Evolutionary conservation across 2,888 invertebrate species (phyloP), one percentile per base, ranked within the genome.

Genomic region (Sympetrum striolatum): DNA sequence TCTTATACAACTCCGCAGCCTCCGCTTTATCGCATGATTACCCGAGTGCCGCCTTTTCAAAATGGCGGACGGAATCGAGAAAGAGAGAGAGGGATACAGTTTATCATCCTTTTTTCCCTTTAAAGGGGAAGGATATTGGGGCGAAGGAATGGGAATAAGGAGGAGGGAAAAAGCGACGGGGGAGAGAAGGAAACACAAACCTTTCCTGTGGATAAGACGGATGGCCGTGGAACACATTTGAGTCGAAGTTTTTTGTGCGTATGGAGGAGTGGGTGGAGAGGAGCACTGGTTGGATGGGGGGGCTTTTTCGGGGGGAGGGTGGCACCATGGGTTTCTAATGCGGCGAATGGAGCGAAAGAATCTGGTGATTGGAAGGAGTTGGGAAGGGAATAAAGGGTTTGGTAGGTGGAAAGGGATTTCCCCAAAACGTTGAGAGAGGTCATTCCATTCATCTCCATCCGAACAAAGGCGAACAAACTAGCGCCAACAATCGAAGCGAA

Each of bases 381-480:
- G 44, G 44, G 15, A 22, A 53, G 15, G 35, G 15, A 58, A 35
- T 18, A 80, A 80, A 80, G 12, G 80, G 80, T 10, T 37, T 37
- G 22, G 64, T 35, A 58, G 35, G 25, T 53, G 82, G 31, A 12
- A 35, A 15, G 8, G 22, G 48, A 2, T 44, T 44, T 44, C n/a
- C 64, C 73, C 8, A 58, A 58, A 82, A 31, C 58, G 82, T 82
- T 82, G 81, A 25, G 81, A 48, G 81, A 81, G 81, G 81, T 81
- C 81, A 81, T 81, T 81, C 91, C 91, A 91, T 91, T 91, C 91
- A 81, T 91, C 91, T 91, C 73, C 60, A 79, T 31, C 58, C 80
- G 81, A 91, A 91, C 91, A 91, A 91, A 81, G 91, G 91, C 90
- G 91, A 91, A 91, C 91, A 91, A 91, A 91, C 91, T 91, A 90